phyloP scores from a whole-genome alignment of 37 sponge, comb jelly and placozoan genomes.

The Corticium candelabrum region DNA sequence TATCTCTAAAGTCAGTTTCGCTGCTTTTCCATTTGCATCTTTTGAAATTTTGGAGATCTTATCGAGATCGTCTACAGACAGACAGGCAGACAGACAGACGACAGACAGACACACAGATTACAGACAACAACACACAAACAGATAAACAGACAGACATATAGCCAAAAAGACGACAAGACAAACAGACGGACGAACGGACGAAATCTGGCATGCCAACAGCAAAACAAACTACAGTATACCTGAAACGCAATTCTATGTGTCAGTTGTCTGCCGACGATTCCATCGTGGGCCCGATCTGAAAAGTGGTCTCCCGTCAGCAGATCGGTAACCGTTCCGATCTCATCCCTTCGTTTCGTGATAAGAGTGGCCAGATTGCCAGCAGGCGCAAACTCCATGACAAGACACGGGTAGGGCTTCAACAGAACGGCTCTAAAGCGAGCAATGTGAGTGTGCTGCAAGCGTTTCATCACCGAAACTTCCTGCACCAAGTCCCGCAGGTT shows the following conservation, averaged over 20 bases:
- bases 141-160: no score
- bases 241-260: background rate
- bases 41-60: no score
- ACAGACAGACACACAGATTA: no score
- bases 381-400: background rate
- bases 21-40: no score
- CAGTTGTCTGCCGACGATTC: background rate
- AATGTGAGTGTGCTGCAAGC: background rate
- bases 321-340: background rate
- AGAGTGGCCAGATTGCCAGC: background rate
- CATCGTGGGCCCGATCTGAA: background rate
- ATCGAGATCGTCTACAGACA: no score
- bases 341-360: background rate
- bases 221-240: no score
- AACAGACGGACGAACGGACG: no score
- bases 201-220: no score
- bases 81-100: no score
- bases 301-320: background rate
- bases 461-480: background rate
- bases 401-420: background rate
- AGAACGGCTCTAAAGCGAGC: background rate
- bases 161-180: no score
- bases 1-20: no score
- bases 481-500: background rate
- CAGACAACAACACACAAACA: no score